These are phyloP conservation scores for Parnassius smintheus DNA, from an alignment of 2,888 invertebrate species.

Conservation along the genomic window DNA sequence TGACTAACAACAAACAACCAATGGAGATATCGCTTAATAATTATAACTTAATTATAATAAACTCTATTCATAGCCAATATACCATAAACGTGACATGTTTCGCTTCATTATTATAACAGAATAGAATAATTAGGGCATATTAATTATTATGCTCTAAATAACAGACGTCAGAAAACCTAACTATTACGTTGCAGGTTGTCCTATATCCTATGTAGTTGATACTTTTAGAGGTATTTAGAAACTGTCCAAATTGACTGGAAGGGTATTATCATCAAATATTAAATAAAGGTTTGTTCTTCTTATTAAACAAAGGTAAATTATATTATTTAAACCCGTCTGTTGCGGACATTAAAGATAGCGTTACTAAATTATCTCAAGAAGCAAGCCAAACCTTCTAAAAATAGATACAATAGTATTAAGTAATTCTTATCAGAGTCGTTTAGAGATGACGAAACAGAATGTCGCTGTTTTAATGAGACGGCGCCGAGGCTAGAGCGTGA, in stretches of 20 bases:
- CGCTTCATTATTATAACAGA: too few relatives aligned
- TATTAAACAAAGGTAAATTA: too few relatives aligned
- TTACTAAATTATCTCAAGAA: background rate
- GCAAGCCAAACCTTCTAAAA: constrained; percentile 13
- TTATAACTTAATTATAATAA: constrained; percentile 6
- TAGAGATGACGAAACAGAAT: constrained; percentile 35
- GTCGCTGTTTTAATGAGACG: constrained; percentile 33
- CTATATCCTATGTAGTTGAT: too few relatives aligned
- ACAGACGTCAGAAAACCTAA: too few relatives aligned
- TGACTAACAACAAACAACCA: constrained; percentile 1
- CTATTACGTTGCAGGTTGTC: too few relatives aligned
- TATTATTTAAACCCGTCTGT: background rate
- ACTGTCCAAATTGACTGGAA: too few relatives aligned
- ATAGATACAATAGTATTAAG: constrained; percentile 11
- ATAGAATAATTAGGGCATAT: too few relatives aligned
- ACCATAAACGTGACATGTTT: background rate
- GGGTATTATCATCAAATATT: too few relatives aligned
- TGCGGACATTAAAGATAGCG: background rate
- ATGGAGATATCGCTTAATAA: constrained; percentile 13
- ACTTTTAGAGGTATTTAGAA: too few relatives aligned
- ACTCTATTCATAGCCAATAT: background rate
- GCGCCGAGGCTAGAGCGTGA: constrained; percentile 36
- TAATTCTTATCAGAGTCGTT: constrained; percentile 28
- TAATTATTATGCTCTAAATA: too few relatives aligned
- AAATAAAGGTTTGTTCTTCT: too few relatives aligned